Evolutionary conservation across 1,140 invertebrate species (phyloP).

Genomic region (Temnothorax nylanderi): DNA sequence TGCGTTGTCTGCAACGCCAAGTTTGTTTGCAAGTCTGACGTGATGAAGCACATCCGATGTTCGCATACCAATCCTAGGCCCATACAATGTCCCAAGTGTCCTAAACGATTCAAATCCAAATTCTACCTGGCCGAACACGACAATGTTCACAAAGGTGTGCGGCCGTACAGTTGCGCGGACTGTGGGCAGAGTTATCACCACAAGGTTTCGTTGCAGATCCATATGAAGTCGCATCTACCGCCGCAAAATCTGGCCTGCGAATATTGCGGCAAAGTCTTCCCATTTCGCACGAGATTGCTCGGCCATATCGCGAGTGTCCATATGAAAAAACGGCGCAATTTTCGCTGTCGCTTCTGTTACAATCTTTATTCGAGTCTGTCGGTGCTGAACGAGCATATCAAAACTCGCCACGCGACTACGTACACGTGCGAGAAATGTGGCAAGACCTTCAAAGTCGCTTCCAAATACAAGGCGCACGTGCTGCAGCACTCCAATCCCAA

Average conservation of each 20-base stretch:
- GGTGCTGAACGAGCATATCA: constrained; percentile 84
- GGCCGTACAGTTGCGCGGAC: constrained; percentile 82
- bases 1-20: constrained; percentile 88
- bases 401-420: constrained; percentile 82
- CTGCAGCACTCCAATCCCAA: constrained; percentile 84
- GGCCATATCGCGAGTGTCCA: constrained; percentile 84
- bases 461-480: constrained; percentile 83
- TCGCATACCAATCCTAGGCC: constrained; percentile 84
- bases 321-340: constrained; percentile 83
- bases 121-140: constrained; percentile 84
- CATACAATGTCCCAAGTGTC: constrained; percentile 83
- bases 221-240: constrained; percentile 83
- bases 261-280: constrained; percentile 84
- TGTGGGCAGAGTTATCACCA: constrained; percentile 84
- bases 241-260: constrained; percentile 84
- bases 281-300: constrained; percentile 82
- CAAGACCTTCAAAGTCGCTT: constrained; percentile 83
- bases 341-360: constrained; percentile 84
- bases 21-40: constrained; percentile 85
- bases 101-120: constrained; percentile 84
- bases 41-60: constrained; percentile 85
- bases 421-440: constrained; percentile 83
- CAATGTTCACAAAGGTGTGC: constrained; percentile 84
- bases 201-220: constrained; percentile 84
- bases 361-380: constrained; percentile 84